Percentiles rank a stretch among this genome's conserved stretches.
Evolutionary conservation across 2,113 vertebrate genomes (phyloP).

Genomic region (Mastomys coucha): DNA sequence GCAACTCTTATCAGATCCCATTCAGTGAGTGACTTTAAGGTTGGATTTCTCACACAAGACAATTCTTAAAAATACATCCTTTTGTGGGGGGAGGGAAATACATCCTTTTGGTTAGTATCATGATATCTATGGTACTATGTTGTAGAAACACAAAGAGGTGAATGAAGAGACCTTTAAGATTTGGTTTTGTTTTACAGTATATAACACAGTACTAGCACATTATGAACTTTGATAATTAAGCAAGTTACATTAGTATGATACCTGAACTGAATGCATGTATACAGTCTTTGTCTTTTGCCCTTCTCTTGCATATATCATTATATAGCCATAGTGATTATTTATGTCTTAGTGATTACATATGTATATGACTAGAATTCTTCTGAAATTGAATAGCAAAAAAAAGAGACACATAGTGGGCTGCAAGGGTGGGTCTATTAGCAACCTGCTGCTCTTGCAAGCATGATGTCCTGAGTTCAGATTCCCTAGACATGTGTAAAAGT

Average conservation of each 20-base stretch:
- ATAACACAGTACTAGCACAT: not conserved
- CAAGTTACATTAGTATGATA: not conserved
- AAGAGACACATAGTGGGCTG: not conserved
- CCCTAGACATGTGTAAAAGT: not conserved
- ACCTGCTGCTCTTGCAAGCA: not conserved
- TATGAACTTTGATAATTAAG: slow-evolving; percentile 17
- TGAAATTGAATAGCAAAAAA: not conserved
- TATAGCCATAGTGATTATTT: not conserved
- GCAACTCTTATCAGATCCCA: not conserved
- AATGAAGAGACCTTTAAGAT: not conserved
- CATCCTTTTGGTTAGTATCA: not conserved
- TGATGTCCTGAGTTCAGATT: not conserved
- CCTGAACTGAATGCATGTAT: not conserved
- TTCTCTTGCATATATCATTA: not conserved
- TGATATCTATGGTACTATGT: not conserved
- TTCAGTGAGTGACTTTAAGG: not conserved
- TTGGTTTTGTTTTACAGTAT: not conserved
- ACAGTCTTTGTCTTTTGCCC: not conserved
- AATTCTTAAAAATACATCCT: not conserved
- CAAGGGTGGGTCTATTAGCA: no score
- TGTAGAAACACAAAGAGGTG: not conserved
- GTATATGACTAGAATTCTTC: not conserved
- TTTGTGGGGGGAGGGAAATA: no score
- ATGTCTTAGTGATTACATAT: not conserved
- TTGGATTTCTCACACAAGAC: not conserved